Conservation (phyloP, 2,888 invertebrate species). For the Drosophila algonquin region DNA sequence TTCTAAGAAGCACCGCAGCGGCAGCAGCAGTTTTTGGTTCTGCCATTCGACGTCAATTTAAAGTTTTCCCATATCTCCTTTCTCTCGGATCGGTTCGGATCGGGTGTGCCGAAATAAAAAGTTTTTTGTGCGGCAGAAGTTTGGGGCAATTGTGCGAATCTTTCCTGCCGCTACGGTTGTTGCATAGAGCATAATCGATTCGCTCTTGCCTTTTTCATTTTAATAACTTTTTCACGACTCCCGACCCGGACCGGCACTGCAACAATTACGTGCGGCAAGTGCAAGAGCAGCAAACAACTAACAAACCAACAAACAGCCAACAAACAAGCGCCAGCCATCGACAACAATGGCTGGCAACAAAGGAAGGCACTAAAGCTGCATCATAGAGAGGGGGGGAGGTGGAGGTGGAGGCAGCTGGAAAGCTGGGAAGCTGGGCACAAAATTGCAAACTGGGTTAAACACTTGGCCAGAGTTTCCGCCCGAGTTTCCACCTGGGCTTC, state of each 20-base stretch:
- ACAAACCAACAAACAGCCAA: slow-evolving; percentile 37
- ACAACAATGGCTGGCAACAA: slow-evolving; percentile 63
- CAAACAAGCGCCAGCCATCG: slow-evolving; percentile 36
- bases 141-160: slow-evolving; percentile 45
- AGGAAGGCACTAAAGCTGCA: slow-evolving; percentile 37
- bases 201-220: slow-evolving; percentile 70
- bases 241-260: slow-evolving; percentile 52
- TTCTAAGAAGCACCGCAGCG: slow-evolving; percentile 5
- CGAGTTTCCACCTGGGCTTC: slow-evolving; percentile 11
- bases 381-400: not conserved
- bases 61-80: slow-evolving; percentile 53
- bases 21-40: slow-evolving; percentile 43
- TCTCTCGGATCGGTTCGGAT: not conserved
- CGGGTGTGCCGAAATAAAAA: slow-evolving; percentile 34
- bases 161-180: slow-evolving; percentile 11
- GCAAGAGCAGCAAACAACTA: slow-evolving; percentile 56
- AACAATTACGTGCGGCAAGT: slow-evolving; percentile 76
- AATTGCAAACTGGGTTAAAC: slow-evolving; percentile 70
- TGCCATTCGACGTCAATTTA: slow-evolving; percentile 78
- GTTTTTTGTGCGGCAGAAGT: slow-evolving; percentile 34
- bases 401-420: too few species aligned
- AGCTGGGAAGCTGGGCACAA: slow-evolving; percentile 15
- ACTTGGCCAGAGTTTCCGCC: slow-evolving; percentile 56
- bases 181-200: slow-evolving; percentile 71
- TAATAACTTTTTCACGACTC: slow-evolving; percentile 67